These are phyloP conservation scores for Ichneumoninae sp. DNA, from an alignment of 2,888 invertebrate species.

Conservation along the genomic window DNA sequence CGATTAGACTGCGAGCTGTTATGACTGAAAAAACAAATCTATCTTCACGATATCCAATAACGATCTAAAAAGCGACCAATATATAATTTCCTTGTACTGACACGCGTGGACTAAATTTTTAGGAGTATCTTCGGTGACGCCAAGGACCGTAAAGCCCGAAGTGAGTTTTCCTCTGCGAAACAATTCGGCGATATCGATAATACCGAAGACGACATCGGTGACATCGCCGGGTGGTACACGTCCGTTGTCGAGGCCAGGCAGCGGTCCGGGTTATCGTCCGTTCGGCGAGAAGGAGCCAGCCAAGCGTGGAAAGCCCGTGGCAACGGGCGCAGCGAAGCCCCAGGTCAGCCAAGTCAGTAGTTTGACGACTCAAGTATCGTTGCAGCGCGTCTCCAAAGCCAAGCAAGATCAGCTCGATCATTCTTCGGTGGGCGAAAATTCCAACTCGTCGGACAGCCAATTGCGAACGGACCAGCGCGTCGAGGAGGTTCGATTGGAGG, in stretches of 20 bases:
- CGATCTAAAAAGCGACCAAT: not conserved
- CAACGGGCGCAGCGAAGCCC: slow-evolving; percentile 81
- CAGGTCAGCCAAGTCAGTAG: slow-evolving; percentile 78
- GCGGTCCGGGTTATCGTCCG: slow-evolving; percentile 78
- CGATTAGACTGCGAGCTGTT: not conserved
- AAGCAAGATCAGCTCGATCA: slow-evolving; percentile 79
- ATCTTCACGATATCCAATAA: not conserved
- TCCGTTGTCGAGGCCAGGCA: slow-evolving; percentile 75
- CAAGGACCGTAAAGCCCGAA: slow-evolving; percentile 78
- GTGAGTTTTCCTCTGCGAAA: slow-evolving; percentile 82
- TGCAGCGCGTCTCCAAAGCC: slow-evolving; percentile 79
- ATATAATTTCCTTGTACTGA: slow-evolving; percentile 27
- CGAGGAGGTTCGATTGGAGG: slow-evolving; percentile 82
- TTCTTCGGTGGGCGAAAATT: slow-evolving; percentile 81
- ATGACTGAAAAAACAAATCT: not conserved
- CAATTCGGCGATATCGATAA: slow-evolving; percentile 84
- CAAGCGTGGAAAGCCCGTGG: slow-evolving; percentile 78
- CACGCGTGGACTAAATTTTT: slow-evolving; percentile 40
- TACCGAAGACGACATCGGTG: slow-evolving; percentile 80
- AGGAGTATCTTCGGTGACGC: slow-evolving; percentile 74
- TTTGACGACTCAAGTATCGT: slow-evolving; percentile 80
- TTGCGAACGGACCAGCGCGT: slow-evolving; percentile 81
- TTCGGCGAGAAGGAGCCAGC: slow-evolving; percentile 80
- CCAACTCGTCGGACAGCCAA: slow-evolving; percentile 82
- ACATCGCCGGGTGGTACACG: slow-evolving; percentile 69